Percentiles rank a stretch among this genome's conserved stretches.
phyloP scores from a whole-genome alignment of 1,140 invertebrate species.

The Heliconius eleuchia region DNA sequence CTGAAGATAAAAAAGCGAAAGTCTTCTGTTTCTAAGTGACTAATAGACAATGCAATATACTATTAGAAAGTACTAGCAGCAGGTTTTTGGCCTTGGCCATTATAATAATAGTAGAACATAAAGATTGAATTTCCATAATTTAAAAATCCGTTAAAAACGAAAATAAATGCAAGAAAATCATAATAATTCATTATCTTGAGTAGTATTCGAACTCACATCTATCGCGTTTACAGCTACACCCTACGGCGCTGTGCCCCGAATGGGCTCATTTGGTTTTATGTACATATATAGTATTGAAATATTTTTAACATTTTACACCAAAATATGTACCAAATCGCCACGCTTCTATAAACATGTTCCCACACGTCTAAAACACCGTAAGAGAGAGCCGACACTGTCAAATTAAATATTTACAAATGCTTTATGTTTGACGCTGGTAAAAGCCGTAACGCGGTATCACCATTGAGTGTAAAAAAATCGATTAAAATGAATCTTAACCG shows the following conservation, averaged over 20 bases:
- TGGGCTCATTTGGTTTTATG: background rate
- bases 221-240: background rate
- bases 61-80: too few species aligned
- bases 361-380: conserved; percentile 25
- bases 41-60: too few species aligned
- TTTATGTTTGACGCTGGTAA: conserved; percentile 37
- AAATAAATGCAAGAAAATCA: too few species aligned
- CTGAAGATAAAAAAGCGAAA: too few species aligned
- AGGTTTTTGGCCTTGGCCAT: too few species aligned
- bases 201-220: background rate
- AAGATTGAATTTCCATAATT: too few species aligned
- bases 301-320: background rate
- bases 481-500: conserved; percentile 31
- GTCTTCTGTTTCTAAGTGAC: too few species aligned
- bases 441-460: conserved; percentile 39
- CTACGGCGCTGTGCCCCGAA: background rate
- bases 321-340: background rate
- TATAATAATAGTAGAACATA: too few species aligned
- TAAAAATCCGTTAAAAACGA: too few species aligned
- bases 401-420: conserved; percentile 31
- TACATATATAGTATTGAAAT: background rate
- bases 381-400: conserved; percentile 38
- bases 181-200: background rate
- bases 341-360: conserved; percentile 22
- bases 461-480: conserved; percentile 38